Conservation (phyloP, 2,888 invertebrate species). For the Acrocera orbiculus region DNA sequence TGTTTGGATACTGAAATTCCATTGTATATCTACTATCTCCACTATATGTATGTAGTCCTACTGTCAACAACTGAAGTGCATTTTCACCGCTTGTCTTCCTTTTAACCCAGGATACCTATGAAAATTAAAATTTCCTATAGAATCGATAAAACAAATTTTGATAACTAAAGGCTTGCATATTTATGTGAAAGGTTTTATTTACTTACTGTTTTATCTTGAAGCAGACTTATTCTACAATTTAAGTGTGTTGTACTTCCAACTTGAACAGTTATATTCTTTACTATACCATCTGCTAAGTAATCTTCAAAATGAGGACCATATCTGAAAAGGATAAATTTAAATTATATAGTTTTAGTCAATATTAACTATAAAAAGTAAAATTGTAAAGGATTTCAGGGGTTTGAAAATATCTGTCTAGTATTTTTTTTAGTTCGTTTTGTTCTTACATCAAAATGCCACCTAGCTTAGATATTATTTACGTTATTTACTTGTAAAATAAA, state of each 20-base stretch:
- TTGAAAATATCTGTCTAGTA: no score
- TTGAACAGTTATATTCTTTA: slow-evolving; percentile 54
- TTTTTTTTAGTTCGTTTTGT: no score
- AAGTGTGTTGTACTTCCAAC: slow-evolving; percentile 52
- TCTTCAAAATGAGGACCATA: slow-evolving; percentile 57
- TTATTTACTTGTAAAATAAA: no score
- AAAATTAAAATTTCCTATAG: no score
- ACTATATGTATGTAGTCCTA: slow-evolving; percentile 47
- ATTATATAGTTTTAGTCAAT: no score
- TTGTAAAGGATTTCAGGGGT: no score
- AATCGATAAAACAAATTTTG: no score
- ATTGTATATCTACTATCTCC: slow-evolving; percentile 42
- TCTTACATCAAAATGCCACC: no score
- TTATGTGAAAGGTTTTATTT: neutral
- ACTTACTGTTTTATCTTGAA: slow-evolving; percentile 60
- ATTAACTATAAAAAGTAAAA: no score
- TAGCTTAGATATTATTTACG: no score
- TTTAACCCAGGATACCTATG: slow-evolving; percentile 52
- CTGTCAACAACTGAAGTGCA: slow-evolving; percentile 45
- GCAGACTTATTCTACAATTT: slow-evolving; percentile 54
- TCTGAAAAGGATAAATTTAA: slow-evolving; percentile 21
- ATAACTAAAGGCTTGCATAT: no score
- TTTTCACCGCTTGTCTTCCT: slow-evolving; percentile 40
- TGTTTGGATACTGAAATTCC: slow-evolving; percentile 38
- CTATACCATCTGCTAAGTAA: slow-evolving; percentile 35